Conservation (phyloP, 1,140 invertebrate genomes). For the Solen grandis region DNA sequence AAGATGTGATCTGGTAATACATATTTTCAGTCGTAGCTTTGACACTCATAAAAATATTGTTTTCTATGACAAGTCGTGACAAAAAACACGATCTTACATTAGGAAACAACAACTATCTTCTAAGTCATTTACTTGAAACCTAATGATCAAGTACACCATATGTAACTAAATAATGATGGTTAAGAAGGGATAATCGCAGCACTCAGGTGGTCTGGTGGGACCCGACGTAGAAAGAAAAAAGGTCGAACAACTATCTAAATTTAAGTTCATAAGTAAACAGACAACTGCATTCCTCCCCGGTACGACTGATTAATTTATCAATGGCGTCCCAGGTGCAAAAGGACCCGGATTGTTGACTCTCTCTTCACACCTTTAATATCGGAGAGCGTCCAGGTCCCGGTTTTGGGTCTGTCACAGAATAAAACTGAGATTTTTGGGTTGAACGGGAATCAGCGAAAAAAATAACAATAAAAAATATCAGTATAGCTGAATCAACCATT, state of each 20-base stretch:
- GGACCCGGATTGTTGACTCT: slow-evolving; percentile 37
- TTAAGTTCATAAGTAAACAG: slow-evolving; percentile 49
- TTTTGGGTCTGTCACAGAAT: not conserved
- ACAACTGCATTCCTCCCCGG: slow-evolving; percentile 30
- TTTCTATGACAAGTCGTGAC: too few relatives aligned
- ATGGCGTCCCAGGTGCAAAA: slow-evolving; percentile 29
- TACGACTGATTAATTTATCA: slow-evolving; percentile 52
- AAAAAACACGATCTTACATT: not conserved
- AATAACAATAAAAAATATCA: not conserved
- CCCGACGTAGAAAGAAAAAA: too few relatives aligned
- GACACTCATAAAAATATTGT: too few relatives aligned
- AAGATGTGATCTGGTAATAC: too few relatives aligned
- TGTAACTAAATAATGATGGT: not conserved
- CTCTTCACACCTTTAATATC: slow-evolving; percentile 27
- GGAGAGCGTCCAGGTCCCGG: not conserved
- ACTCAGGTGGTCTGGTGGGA: not conserved
- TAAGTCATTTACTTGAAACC: not conserved
- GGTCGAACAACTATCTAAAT: not conserved
- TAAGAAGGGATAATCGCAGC: not conserved
- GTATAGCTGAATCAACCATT: not conserved
- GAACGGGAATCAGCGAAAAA: not conserved
- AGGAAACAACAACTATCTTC: not conserved
- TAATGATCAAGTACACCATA: not conserved
- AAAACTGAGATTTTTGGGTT: not conserved
- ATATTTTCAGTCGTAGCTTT: too few relatives aligned